phyloP scores from a whole-genome alignment of 2,797 vertebrate genomes.

The Pempheris klunzingeri region DNA sequence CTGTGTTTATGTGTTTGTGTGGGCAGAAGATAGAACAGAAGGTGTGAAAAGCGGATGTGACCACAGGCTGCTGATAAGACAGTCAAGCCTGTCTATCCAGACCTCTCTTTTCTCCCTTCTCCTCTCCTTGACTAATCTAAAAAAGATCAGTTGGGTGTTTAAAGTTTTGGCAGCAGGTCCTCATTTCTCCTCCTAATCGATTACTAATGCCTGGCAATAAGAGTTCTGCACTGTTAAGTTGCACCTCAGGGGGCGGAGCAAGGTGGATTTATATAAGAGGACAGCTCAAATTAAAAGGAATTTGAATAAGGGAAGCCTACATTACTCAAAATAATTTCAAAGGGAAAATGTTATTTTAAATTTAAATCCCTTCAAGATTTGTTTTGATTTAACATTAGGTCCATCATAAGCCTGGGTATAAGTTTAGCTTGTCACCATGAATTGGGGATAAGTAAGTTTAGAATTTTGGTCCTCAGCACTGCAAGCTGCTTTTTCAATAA shows the following conservation, averaged over 20 bases:
- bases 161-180: conserved; percentile 68
- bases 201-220: conserved; percentile 72
- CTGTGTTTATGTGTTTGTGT: conserved; percentile 48
- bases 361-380: conserved; percentile 49
- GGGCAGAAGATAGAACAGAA: conserved; percentile 62
- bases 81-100: conserved; percentile 68
- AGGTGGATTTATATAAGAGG: conserved; percentile 32
- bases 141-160: conserved; percentile 79
- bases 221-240: conserved; percentile 46
- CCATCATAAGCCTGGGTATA: conserved; percentile 17
- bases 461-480: conserved; percentile 25
- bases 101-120: conserved; percentile 65
- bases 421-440: conserved; percentile 44
- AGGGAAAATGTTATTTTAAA: conserved; percentile 50
- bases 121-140: conserved; percentile 80
- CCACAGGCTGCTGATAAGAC: conserved; percentile 80
- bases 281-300: conserved; percentile 37
- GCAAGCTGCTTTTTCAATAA: conserved; percentile 29
- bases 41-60: conserved; percentile 76
- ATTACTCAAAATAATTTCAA: conserved; percentile 51
- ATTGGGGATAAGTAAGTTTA: conserved; percentile 21
- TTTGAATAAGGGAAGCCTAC: conserved; percentile 15
- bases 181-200: conserved; percentile 73
- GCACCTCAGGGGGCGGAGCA: conserved; percentile 37
- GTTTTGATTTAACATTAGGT: conserved; percentile 46